These are phyloP conservation scores for Beroe ovata DNA, from an alignment of 37 sponge, comb jelly and placozoan genomes.

Conservation along the genomic window DNA sequence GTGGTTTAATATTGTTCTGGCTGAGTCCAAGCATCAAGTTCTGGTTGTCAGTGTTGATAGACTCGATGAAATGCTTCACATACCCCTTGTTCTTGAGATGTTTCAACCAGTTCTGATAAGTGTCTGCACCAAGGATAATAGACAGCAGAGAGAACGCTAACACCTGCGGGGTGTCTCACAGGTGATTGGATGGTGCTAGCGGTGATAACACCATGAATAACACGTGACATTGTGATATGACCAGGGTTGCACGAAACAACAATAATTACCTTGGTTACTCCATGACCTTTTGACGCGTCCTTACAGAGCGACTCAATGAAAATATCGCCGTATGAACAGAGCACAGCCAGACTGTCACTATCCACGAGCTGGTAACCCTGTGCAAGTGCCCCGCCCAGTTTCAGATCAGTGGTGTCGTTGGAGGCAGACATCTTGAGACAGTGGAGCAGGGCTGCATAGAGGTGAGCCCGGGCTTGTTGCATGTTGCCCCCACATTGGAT, in stretches of 20 bases:
- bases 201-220: no score
- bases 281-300: slow-evolving; percentile 66
- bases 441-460: slow-evolving; percentile 67
- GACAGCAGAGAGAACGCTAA: slow-evolving; percentile 47
- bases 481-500: slow-evolving; percentile 64
- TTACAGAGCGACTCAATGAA: slow-evolving; percentile 67
- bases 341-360: slow-evolving; percentile 54
- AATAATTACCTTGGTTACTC: slow-evolving; percentile 66
- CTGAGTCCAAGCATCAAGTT: slow-evolving; percentile 42
- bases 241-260: no score
- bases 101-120: slow-evolving; percentile 62
- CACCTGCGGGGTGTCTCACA: slow-evolving; percentile 5
- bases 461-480: slow-evolving; percentile 63
- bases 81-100: slow-evolving; percentile 60
- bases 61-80: slow-evolving; percentile 55
- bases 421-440: slow-evolving; percentile 64
- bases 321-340: slow-evolving; percentile 59
- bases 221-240: no score
- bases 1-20: slow-evolving; percentile 41
- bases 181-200: no score
- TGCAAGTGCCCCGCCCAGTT: slow-evolving; percentile 24
- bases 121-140: slow-evolving; percentile 28
- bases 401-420: slow-evolving; percentile 39
- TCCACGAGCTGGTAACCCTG: slow-evolving; percentile 63
- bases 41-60: slow-evolving; percentile 53